These are phyloP conservation scores for Maniola hyperantus DNA, from an alignment of 2,888 invertebrate species.

Conservation along the genomic window DNA sequence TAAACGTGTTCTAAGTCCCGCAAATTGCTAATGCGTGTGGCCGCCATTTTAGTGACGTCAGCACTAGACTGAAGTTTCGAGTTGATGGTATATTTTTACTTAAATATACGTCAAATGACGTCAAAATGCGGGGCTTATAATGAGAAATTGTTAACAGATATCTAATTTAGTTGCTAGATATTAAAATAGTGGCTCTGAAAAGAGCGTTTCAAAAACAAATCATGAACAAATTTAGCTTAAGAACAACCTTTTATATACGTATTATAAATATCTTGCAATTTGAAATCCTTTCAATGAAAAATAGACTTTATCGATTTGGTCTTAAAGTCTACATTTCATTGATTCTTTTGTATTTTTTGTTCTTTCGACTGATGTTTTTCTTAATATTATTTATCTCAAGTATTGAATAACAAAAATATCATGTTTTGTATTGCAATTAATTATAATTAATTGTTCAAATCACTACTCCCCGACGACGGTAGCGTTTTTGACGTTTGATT, in stretches of 20 bases:
- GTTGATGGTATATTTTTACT: no score
- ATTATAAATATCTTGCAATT: constrained; percentile 25
- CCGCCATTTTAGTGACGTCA: no score
- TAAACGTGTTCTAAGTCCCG: no score
- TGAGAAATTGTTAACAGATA: not conserved
- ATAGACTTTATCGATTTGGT: not conserved
- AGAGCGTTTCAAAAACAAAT: constrained; percentile 23
- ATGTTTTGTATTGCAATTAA: constrained; percentile 14
- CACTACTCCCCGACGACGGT: constrained; percentile 28
- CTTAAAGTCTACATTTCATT: constrained; percentile 13
- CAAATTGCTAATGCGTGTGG: no score
- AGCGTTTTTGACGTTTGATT: not conserved
- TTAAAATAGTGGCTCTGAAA: not conserved
- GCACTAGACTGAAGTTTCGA: no score
- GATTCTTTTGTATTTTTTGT: constrained; percentile 19
- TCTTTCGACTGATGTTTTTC: constrained; percentile 30
- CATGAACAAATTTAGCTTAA: constrained; percentile 48
- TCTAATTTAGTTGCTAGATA: constrained; percentile 8
- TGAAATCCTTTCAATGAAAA: not conserved
- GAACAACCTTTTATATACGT: constrained; percentile 40
- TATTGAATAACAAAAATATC: constrained; percentile 24
- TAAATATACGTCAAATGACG: no score
- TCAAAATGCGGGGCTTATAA: no score
- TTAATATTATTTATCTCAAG: constrained; percentile 25
- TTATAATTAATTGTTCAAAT: constrained; percentile 4